Base-by-base conservation (phyloP, 2,797 vertebrate species). In the Pogoniulus pusillus region DNA sequence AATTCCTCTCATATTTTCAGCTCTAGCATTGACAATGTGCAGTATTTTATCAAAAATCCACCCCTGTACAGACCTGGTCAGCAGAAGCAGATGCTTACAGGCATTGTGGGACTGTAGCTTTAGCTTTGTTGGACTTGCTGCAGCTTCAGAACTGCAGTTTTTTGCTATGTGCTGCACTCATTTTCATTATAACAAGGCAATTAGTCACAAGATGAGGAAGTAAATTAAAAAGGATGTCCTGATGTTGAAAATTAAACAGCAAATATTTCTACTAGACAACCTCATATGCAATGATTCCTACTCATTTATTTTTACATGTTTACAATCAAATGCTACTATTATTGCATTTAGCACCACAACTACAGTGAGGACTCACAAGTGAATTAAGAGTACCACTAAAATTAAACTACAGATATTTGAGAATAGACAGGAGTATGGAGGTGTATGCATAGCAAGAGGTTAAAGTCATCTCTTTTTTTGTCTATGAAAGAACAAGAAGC, bases 191-290 rank as follows among this genome's bases (percentile, higher is more conserved):
- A 85, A 79, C 69, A 82, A 74, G 13, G 26, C 10, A 65, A 41
- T 45, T 84, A 88, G 53, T 58, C 54, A 89, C 29, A 66, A 85
- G 86, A 71, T 4, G 9, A 16, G 41, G 17, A 89, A 83, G 20
- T 16, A 91, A 85, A 74, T 88, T 35, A 45, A 84, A 90, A 84
- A 35, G 20, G 11, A 62, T 51, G 27, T 30, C 27, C 66, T 74
- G 30, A 43, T 66, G 47, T 80, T 22, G 39, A 45, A 89, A 82
- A 64, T 12, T 23, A 69, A 65, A 47, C 17, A 80, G 81, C 26
- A 89, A 90, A 71, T 82, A 91, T 80, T 91, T 86, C 78, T 53
- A 80, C 27, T 30, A 89, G 74, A 68, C 39, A 55, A 62, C 70
- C 49, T 82, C 41, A 73, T 51, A 66, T 17, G n/a, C 51, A 82